Evolutionary conservation across 2,113 vertebrate species (phyloP), one percentile per base, ranked within the genome.

Genomic region (Dissostichus mawsoni): DNA sequence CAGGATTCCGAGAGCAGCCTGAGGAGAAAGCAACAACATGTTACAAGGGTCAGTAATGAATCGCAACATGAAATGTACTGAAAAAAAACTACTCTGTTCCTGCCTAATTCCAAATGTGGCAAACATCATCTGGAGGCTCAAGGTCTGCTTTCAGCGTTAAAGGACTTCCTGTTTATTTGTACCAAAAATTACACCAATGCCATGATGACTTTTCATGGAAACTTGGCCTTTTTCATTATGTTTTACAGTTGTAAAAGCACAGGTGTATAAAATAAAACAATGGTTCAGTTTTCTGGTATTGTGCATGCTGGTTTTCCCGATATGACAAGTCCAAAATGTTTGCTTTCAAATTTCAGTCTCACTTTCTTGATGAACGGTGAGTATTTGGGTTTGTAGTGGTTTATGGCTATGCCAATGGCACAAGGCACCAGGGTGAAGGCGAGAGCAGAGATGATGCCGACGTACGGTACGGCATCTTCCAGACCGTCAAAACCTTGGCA

Each of bases 311-410:
- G 11, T 41, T 45, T 64, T 29, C 9, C 10, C 23, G 29, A 29
- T 29, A 29, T 29, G 29, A 29, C 29, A 29, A 29, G 29, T 29
- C 29, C 29, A 29, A 29, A 29, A 29, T 29, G 29, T 29, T 29
- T 29, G 29, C 29, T 29, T 29, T 29, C 29, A 41, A 41, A 41
- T 48, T 16, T 47, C 25, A 23, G 25, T 25, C 90, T 87, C 94
- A 97, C 96, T 94, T 96, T 97, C 44, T 87, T 90, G 76, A 96
- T 17, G 1, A 87, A 41, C 18, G 69, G 53, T 1, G 94, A 71
- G 8, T 93, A 95, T n/a, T 94, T 92, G 74, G 96, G 95, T 59
- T 84, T 93, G 89, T 95, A 95, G 90, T 95, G 88, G n/a, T 96
- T 98, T 73, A 97, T 81, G 81, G 90, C 8, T 18, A 97, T 96